These are phyloP conservation scores for Drosophila pseudoananassae DNA, from an alignment of 1,140 invertebrate species.

Conservation along the genomic window DNA sequence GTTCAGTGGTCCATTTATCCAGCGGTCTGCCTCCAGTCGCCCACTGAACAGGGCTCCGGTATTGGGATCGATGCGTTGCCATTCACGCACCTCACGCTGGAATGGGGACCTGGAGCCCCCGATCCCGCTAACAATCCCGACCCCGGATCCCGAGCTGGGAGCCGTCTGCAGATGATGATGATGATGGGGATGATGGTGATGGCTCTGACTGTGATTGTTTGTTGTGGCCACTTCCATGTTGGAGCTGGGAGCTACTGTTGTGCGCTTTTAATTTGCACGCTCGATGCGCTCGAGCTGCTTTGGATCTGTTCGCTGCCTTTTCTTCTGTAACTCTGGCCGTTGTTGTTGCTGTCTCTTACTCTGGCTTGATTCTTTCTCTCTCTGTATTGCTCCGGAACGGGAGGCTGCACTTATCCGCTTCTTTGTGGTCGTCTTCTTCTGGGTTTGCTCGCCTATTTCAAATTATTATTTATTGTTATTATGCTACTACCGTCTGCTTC, in stretches of 20 bases:
- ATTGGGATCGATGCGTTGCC: constrained; percentile 84
- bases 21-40: constrained; percentile 83
- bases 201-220: constrained; percentile 78
- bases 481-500: constrained; percentile 64
- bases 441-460: constrained; percentile 69
- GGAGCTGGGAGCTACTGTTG: constrained; percentile 61
- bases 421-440: constrained; percentile 16
- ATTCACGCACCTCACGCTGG: constrained; percentile 84
- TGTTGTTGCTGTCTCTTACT: constrained; percentile 2
- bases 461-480: constrained; percentile 83
- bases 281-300: constrained; percentile 69
- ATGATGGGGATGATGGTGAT: constrained; percentile 55
- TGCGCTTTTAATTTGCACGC: constrained; percentile 82
- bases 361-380: constrained; percentile 6
- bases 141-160: constrained; percentile 1
- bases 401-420: constrained; percentile 36
- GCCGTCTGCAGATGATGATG: constrained; percentile 59
- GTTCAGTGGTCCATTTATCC: constrained; percentile 83
- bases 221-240: constrained; percentile 81
- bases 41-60: constrained; percentile 83
- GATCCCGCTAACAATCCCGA: constrained; percentile 8
- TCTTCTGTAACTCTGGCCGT: constrained; percentile 2
- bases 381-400: constrained; percentile 15
- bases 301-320: constrained; percentile 9
- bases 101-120: constrained; percentile 74